These are phyloP conservation scores for Anguilla obscura DNA, from an alignment of 2,797 vertebrate genomes.

Conservation along the genomic window DNA sequence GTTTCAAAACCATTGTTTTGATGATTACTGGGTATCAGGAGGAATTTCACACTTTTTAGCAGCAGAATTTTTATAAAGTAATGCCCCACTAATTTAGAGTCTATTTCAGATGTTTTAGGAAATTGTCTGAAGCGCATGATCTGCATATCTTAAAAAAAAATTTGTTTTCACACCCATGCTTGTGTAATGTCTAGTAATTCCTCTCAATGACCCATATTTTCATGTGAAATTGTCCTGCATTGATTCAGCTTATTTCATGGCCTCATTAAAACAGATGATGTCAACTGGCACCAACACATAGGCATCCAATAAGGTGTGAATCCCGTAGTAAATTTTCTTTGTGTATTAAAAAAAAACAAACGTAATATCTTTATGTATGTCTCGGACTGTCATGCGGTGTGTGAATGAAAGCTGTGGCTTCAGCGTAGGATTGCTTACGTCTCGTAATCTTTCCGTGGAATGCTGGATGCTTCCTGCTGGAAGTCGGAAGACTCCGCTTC, in stretches of 20 bases:
- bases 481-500: conserved; percentile 28
- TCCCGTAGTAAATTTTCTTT: not conserved
- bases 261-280: not conserved
- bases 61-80: not conserved
- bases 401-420: conserved; percentile 22
- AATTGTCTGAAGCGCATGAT: not conserved
- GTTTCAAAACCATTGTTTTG: not conserved
- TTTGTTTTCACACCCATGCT: not conserved
- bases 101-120: not conserved
- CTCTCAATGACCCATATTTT: not conserved
- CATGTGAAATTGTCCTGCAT: not conserved
- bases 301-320: not conserved
- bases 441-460: conserved; percentile 33
- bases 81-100: not conserved
- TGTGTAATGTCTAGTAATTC: not conserved
- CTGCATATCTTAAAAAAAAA: not conserved
- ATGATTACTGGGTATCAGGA: not conserved
- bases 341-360: not conserved
- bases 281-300: not conserved
- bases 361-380: not conserved
- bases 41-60: not conserved
- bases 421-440: conserved; percentile 43
- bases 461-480: conserved; percentile 35
- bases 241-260: not conserved
- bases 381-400: not conserved